phyloP scores from a whole-genome alignment of 2,888 invertebrate species.

The Agrilus mali region DNA sequence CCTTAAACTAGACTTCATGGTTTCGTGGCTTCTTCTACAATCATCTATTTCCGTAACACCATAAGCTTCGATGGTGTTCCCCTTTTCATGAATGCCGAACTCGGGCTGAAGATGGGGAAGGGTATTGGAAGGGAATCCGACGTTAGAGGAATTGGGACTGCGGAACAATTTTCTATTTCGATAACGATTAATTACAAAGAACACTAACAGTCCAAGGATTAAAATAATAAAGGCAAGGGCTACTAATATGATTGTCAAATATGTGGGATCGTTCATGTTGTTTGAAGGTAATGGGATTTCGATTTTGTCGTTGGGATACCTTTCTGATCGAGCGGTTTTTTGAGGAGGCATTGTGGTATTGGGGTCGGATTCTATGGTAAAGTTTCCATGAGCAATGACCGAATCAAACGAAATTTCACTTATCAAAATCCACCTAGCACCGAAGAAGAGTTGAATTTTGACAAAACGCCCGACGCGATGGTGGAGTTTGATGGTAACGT shows the following conservation, averaged over 20 bases:
- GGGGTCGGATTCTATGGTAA: constrained; percentile 53
- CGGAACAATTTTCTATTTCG: constrained; percentile 61
- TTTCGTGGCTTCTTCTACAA: constrained; percentile 41
- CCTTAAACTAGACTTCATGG: constrained; percentile 33
- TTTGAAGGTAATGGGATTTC: constrained; percentile 54
- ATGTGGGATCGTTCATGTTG: constrained; percentile 56
- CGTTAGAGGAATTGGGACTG: constrained; percentile 52
- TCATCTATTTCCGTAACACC: constrained; percentile 48
- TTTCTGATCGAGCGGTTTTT: constrained; percentile 37
- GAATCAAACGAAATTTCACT: constrained; percentile 84
- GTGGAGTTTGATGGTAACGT: constrained; percentile 70
- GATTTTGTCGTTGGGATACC: constrained; percentile 35
- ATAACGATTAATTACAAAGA: constrained; percentile 58
- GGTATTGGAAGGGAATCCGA: constrained; percentile 34
- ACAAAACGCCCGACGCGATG: constrained; percentile 72
- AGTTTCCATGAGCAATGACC: constrained; percentile 60
- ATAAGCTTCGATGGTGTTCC: constrained; percentile 42
- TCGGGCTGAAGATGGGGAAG: constrained; percentile 35
- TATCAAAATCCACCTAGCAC: constrained; percentile 78
- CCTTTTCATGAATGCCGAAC: constrained; percentile 33
- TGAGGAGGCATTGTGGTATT: constrained; percentile 37
- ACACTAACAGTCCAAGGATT: constrained; percentile 57
- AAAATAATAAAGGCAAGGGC: constrained; percentile 62
- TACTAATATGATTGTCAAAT: constrained; percentile 68
- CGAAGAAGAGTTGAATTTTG: constrained; percentile 64